A percentile compares a stretch with the other conserved stretches of the same genome.
Evolutionary conservation across 1,140 invertebrate genomes (phyloP).

Genomic region (Magallana angulata): DNA sequence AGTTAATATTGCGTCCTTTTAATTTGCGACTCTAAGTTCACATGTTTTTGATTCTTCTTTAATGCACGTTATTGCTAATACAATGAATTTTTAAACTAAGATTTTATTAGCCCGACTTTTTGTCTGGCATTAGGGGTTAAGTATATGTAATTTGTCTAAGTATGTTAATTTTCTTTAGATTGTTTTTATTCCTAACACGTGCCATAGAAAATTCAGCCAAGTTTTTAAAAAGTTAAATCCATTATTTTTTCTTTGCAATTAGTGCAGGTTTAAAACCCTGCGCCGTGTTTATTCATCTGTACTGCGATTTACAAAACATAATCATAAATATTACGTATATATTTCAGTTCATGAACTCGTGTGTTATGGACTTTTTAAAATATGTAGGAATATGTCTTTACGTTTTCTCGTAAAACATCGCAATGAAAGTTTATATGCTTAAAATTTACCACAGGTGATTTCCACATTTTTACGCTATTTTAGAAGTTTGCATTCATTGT

Average conservation of each 20-base stretch:
- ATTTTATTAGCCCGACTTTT: not conserved
- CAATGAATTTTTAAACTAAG: not conserved
- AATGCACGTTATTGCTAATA: not conserved
- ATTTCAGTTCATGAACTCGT: too few species aligned
- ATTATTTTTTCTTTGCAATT: not conserved
- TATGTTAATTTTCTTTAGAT: not conserved
- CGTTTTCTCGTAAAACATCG: too few species aligned
- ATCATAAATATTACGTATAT: not conserved
- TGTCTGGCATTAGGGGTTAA: not conserved
- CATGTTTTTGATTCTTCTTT: not conserved
- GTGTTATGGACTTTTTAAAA: too few species aligned
- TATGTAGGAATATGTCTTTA: too few species aligned
- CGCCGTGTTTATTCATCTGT: not conserved
- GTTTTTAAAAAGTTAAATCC: not conserved
- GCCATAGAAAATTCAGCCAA: not conserved
- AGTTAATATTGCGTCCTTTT: not conserved
- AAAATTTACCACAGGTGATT: too few species aligned
- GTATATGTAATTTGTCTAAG: not conserved
- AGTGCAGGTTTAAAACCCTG: not conserved
- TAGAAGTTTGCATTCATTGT: too few species aligned
- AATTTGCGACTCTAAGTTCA: not conserved
- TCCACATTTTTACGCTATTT: too few species aligned
- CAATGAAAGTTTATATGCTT: too few species aligned
- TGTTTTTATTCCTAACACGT: slow-evolving; percentile 10
- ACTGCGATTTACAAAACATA: not conserved